Evolutionary conservation across 2,797 vertebrate genomes (phyloP).

Genomic region (Ataeniobius toweri): DNA sequence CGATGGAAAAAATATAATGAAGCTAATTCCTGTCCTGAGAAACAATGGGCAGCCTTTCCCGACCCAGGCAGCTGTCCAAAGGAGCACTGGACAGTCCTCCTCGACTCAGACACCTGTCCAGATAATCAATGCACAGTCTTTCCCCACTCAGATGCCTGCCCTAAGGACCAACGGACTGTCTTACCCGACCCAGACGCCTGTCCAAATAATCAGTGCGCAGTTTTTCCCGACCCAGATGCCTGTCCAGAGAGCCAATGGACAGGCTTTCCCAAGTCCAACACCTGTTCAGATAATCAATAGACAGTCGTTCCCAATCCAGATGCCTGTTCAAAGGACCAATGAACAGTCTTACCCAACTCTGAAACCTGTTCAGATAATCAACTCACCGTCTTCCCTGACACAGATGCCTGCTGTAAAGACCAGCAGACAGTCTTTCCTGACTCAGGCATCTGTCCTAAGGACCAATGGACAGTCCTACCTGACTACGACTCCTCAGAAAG

Average conservation of each 20-base stretch:
- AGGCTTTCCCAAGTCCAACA: background rate
- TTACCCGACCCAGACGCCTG: slow-evolving; percentile 9
- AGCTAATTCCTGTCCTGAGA: slow-evolving; percentile 76
- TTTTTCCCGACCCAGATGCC: background rate
- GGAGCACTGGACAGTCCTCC: slow-evolving; percentile 50
- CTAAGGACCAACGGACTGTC: no score
- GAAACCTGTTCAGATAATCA: no score
- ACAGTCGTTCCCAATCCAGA: background rate
- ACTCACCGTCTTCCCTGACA: background rate
- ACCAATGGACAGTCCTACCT: slow-evolving; percentile 53
- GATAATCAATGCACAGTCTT: background rate
- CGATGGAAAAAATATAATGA: slow-evolving; percentile 78
- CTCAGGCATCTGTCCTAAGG: background rate
- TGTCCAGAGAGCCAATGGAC: background rate
- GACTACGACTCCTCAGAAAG: slow-evolving; percentile 22
- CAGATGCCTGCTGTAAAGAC: background rate
- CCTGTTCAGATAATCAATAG: background rate
- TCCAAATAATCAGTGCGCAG: no score
- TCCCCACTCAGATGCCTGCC: background rate
- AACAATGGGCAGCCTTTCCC: slow-evolving; percentile 64
- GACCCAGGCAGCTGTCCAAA: background rate
- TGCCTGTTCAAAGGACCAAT: background rate
- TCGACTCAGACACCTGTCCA: slow-evolving; percentile 22
- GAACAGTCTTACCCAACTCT: no score
- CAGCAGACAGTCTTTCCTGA: background rate